Conservation (phyloP, 1,140 invertebrate species). For the Drosophila kurseongensis region DNA sequence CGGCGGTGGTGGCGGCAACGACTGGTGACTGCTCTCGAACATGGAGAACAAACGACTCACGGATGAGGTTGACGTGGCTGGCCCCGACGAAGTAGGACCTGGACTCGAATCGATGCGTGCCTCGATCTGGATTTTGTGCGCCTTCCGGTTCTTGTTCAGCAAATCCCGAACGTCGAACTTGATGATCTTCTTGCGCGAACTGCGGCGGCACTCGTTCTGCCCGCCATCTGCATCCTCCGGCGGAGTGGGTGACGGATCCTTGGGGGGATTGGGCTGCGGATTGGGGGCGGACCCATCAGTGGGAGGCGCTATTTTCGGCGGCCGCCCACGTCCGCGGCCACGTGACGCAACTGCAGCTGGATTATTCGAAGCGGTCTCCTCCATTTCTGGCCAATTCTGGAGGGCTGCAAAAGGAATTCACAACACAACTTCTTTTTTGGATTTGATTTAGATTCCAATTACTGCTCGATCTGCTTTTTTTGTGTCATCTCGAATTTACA, state of each 20-base stretch:
- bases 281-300: too few species aligned
- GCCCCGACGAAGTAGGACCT: not conserved
- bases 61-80: not conserved
- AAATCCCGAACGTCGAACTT: slow-evolving; percentile 78
- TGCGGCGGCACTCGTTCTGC: slow-evolving; percentile 65
- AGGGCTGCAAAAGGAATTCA: too few species aligned
- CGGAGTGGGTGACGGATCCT: slow-evolving; percentile 6
- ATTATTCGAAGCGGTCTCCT: not conserved
- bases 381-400: slow-evolving; percentile 8
- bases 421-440: too few species aligned
- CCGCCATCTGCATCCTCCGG: slow-evolving; percentile 4
- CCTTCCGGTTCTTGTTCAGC: slow-evolving; percentile 71
- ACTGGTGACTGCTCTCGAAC: slow-evolving; percentile 27
- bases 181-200: slow-evolving; percentile 74
- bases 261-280: too few species aligned
- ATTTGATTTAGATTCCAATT: too few species aligned
- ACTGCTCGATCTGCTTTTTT: not conserved
- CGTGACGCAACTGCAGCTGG: slow-evolving; percentile 24
- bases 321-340: slow-evolving; percentile 38
- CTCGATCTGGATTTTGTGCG: slow-evolving; percentile 74
- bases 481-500: not conserved
- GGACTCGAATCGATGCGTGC: slow-evolving; percentile 74
- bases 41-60: slow-evolving; percentile 45
- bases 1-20: slow-evolving; percentile 10
- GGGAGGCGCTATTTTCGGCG: slow-evolving; percentile 17